Evolutionary conservation across 2,113 vertebrate genomes (phyloP).

Genomic region (Pontoporia blainvillei): DNA sequence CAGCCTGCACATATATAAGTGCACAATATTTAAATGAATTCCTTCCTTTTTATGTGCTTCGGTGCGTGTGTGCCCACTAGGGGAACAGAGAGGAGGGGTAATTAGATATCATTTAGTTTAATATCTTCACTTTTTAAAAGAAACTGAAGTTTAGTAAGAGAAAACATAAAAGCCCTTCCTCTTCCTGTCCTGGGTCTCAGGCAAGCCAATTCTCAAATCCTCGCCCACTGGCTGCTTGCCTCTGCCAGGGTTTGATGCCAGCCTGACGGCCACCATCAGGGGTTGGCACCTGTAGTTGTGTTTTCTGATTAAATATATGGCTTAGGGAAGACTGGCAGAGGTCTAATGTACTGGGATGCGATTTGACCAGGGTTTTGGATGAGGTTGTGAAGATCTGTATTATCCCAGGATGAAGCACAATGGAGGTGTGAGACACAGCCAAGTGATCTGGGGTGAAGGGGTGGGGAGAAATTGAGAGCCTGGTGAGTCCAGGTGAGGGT

Average conservation of each 20-base stretch:
- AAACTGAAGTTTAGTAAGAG: background rate
- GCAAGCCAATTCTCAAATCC: background rate
- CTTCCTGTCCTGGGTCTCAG: background rate
- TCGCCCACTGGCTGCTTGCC: background rate
- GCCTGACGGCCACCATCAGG: background rate
- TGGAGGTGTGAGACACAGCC: fast-evolving
- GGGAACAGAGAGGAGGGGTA: background rate
- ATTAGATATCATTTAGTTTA: background rate
- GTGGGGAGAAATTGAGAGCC: background rate
- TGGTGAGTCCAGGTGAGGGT: background rate
- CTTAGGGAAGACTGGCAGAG: background rate
- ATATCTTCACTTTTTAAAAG: background rate
- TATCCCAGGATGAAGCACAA: background rate
- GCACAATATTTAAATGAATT: background rate
- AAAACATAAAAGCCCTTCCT: background rate
- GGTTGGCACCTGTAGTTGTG: background rate
- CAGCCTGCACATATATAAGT: fast-evolving
- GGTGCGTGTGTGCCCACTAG: background rate
- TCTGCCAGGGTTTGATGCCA: background rate
- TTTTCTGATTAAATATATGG: conserved; percentile 15
- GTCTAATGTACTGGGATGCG: background rate
- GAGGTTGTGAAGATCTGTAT: background rate
- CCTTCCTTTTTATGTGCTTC: background rate
- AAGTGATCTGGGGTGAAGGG: background rate
- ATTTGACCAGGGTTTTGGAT: background rate